Percentiles rank a stretch among this genome's conserved stretches.
Conservation (phyloP, 1,140 invertebrate genomes). For the Pectinophora gossypiella region DNA sequence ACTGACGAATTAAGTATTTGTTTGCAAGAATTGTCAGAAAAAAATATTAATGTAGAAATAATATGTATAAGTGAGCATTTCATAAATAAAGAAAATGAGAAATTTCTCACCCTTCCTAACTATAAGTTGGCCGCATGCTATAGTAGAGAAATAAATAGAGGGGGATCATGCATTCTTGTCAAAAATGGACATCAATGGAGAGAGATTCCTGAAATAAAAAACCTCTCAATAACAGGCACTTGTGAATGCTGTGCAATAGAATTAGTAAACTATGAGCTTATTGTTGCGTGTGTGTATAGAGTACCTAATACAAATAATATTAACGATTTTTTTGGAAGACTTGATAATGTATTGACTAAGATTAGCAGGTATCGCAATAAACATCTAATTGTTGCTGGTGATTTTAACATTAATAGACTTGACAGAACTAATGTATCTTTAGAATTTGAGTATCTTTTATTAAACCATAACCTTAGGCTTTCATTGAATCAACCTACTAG, state of each 20-base stretch:
- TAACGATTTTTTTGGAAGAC: too few species aligned
- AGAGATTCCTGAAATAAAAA: slow-evolving; percentile 7
- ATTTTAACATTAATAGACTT: too few species aligned
- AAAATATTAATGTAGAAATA: slow-evolving; percentile 7
- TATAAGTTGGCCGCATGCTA: slow-evolving; percentile 13
- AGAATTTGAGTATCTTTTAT: too few species aligned
- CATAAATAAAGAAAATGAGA: slow-evolving; percentile 12
- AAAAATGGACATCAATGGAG: slow-evolving; percentile 5
- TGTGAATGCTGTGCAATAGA: slow-evolving; percentile 22
- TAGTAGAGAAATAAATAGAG: slow-evolving; percentile 11
- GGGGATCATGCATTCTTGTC: slow-evolving; percentile 16
- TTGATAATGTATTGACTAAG: too few species aligned
- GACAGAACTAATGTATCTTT: too few species aligned
- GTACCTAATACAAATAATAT: slow-evolving; percentile 14
- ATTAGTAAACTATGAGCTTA: slow-evolving; percentile 8
- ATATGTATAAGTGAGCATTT: slow-evolving; percentile 17
- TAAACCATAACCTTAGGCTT: too few species aligned
- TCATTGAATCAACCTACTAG: too few species aligned
- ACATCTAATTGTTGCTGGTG: too few species aligned
- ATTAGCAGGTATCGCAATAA: too few species aligned
- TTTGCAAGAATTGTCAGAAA: slow-evolving; percentile 7
- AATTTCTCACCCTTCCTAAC: slow-evolving; percentile 5
- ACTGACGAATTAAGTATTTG: slow-evolving; percentile 5
- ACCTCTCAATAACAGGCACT: background rate
- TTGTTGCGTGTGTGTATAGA: slow-evolving; percentile 22